Base-by-base conservation (phyloP, 2,888 invertebrate species). In the Callyntrura guangdongensis region DNA sequence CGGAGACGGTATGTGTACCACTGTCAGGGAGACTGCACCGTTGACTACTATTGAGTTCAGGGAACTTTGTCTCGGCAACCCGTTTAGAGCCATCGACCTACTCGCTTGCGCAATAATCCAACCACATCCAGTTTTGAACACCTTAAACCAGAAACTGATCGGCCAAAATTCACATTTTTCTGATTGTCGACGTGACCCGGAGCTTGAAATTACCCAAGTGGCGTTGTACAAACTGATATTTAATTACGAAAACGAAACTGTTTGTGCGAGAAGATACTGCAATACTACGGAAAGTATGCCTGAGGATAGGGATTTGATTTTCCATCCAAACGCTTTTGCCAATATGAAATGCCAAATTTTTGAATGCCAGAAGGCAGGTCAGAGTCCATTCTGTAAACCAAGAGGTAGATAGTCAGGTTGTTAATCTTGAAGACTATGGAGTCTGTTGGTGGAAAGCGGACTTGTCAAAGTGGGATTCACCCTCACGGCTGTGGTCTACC, bases 391-490 rank as follows among this genome's bases (percentile, higher is more conserved):
- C 25, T 89, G 89, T 20, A n/a, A 79, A 20, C 84, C 77, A 22
- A n/a, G 4, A 17, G 3, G 14, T 17, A 0, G 49, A 47, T 27
- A 17, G 5, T 0, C 14, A 69, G 25, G 17, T 86, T 20, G 56
- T 81, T 4, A 36, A 79, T 5, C 17, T 90, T 11, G n/a, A 56
- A 14, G 69, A 90, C 14, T 81, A 67, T 72, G 36, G 56, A 0
- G 3, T 83, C 3, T 92, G 92, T 47, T 17, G 79, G 9, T 92
- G 92, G 92, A 59, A 20, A 20, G 47, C 86, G 5, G 91, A 91
- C 20, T 87, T 92, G 12, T 20, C 91, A 1, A 86, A 83, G 45
- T 49, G 86, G 17, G 59, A 74, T 2, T 12, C 56, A n/a, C 91
- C 90, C 0, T 53, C 36, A 5, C 20, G 5, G 27, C 53, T 92